Evolutionary conservation across 53 echinoderm and acorn worm genomes (phyloP).

Genomic region (Holothuria leucospilota): DNA sequence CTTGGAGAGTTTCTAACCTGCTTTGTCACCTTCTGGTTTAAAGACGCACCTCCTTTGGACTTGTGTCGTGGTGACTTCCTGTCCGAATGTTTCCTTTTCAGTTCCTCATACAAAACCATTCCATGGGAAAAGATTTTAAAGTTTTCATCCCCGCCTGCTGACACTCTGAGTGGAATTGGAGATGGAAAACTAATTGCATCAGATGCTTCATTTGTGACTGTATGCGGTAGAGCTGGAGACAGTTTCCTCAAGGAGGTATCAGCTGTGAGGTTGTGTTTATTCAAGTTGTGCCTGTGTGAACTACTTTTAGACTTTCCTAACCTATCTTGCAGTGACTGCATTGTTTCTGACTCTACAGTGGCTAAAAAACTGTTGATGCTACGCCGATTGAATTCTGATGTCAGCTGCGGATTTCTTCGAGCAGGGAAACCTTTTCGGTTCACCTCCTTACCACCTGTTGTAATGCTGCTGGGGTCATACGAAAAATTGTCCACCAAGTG

Average conservation of each 20-base stretch:
- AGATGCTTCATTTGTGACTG: neutral
- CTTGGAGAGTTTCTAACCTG: neutral
- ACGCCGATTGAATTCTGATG: neutral
- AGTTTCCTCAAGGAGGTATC: neutral
- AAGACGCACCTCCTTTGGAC: neutral
- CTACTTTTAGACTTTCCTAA: neutral
- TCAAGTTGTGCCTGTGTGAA: neutral
- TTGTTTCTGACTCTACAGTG: slow-evolving; percentile 17
- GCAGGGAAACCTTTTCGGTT: slow-evolving; percentile 3
- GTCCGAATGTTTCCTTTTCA: neutral
- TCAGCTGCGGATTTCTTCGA: slow-evolving; percentile 14
- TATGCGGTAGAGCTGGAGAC: slow-evolving; percentile 10
- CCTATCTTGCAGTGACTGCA: slow-evolving; percentile 27
- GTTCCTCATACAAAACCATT: slow-evolving; percentile 14
- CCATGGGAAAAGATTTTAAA: slow-evolving; percentile 14
- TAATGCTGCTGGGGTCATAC: neutral
- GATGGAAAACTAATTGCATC: neutral
- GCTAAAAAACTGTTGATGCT: slow-evolving; percentile 33
- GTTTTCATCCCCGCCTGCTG: neutral
- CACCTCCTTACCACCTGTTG: neutral
- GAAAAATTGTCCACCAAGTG: slow-evolving; percentile 1
- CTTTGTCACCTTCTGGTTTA: neutral
- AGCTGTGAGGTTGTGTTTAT: neutral
- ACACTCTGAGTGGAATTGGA: too few relatives aligned
- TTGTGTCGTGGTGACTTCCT: neutral